Evolutionary conservation across 2,113 vertebrate species (phyloP), one percentile per base, ranked within the genome.

Genomic region (Saccopteryx leptura): DNA sequence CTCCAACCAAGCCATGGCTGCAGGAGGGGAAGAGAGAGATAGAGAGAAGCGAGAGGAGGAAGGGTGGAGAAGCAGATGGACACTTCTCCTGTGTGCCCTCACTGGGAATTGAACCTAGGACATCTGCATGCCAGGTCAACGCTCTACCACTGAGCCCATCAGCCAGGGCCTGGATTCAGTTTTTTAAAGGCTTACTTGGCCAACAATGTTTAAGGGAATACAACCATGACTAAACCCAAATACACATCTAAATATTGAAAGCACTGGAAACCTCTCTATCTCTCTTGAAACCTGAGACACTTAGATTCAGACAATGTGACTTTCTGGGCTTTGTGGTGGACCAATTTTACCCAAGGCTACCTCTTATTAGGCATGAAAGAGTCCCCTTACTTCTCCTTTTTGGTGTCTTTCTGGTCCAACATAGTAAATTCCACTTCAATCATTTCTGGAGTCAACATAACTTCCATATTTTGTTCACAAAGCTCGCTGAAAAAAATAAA

Each of bases 361-460:
- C 12, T 75, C 39, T 74, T 68, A 88, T 61, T 12, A 82, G 74
- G 12, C 26, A 56, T 39, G 9, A 68, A 58, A 46, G 13, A 18
- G 28, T 14, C 15, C 14, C 95, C 97, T 96, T 91, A 97, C 97
- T 95, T 97, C 46, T 97, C 95, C 26, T 96, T 96, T 66, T 80
- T 97, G 82, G 28, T 28, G 31, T 95, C 92, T 56, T 66, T 96
- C 33, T 52, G 68, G 68, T 26, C 93, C 81, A 94, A 46, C n/a
- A 98, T 93, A 28, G 97, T 96, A 97, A 99, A 99, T 98, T 99
- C 98, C 6, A 98, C 99, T 98, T 97, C 98, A 87, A 99, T 97
- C 98, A 99, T 99, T 87, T 99, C 99, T 39, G 99, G 99, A 84
- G 99, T 99, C 86, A 99, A 98, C 18, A 91, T 78, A 63, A 98